Evolutionary conservation across 2,797 vertebrate species (phyloP).

Genomic region (Staurois parvus): DNA sequence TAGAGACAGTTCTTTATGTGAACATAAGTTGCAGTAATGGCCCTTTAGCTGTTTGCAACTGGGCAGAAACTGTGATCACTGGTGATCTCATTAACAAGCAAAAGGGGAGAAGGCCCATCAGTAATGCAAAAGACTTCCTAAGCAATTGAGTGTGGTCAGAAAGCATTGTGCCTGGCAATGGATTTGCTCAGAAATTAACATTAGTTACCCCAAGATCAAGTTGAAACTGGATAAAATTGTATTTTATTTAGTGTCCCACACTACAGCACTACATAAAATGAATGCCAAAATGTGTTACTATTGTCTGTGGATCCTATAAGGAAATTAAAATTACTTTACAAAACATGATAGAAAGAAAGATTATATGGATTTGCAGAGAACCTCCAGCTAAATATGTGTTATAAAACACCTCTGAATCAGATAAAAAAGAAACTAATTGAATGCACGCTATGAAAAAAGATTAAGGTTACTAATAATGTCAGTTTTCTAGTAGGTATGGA

Average conservation of each 20-base stretch:
- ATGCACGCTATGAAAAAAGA: slow-evolving; percentile 27
- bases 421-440: slow-evolving; percentile 41
- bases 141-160: no score
- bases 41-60: no score
- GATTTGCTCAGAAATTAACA: no score
- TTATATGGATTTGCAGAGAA: slow-evolving; percentile 40
- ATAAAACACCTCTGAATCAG: slow-evolving; percentile 37
- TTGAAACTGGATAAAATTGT: neutral
- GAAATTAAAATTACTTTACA: slow-evolving; percentile 18
- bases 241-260: slow-evolving; percentile 26
- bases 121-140: no score
- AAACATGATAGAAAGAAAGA: slow-evolving; percentile 24
- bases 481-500: neutral
- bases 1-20: no score
- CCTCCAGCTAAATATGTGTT: slow-evolving; percentile 46
- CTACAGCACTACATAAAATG: slow-evolving; percentile 20
- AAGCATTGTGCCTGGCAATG: no score
- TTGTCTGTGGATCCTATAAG: slow-evolving; percentile 39
- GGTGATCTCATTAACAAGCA: no score
- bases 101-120: no score
- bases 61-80: no score
- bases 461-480: slow-evolving; percentile 8
- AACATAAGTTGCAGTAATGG: no score
- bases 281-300: slow-evolving; percentile 22
- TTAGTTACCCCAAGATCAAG: no score